phyloP scores from a whole-genome alignment of 2,113 vertebrate genomes.

The Phycodurus eques region DNA sequence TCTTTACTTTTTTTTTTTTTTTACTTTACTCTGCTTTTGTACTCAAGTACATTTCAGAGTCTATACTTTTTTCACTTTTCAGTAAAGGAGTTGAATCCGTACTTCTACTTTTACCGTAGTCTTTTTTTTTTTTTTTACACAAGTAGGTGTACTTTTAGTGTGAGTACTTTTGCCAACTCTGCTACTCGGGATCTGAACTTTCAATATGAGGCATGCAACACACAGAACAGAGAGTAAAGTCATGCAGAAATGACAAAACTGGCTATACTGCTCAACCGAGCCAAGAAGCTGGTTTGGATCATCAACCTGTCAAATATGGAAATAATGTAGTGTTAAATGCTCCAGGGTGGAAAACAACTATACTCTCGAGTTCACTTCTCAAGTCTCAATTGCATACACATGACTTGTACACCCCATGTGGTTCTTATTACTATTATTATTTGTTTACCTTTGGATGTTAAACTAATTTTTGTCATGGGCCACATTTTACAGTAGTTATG shows the following conservation, averaged over 20 bases:
- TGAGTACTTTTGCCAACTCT: too few relatives aligned
- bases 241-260: not conserved
- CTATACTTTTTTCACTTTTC: too few relatives aligned
- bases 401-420: not conserved
- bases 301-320: slow-evolving; percentile 7
- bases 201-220: not conserved
- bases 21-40: too few relatives aligned
- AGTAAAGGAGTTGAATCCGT: too few relatives aligned
- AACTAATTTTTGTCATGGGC: too few relatives aligned
- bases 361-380: not conserved
- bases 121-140: too few relatives aligned
- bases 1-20: too few relatives aligned
- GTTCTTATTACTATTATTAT: not conserved
- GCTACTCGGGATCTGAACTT: not conserved
- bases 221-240: slow-evolving; percentile 1
- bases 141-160: too few relatives aligned
- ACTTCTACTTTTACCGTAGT: too few relatives aligned
- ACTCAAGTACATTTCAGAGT: too few relatives aligned
- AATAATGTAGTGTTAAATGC: not conserved
- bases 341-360: not conserved
- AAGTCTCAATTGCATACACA: not conserved
- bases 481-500: too few relatives aligned
- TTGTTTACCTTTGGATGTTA: not conserved
- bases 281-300: not conserved
- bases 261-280: not conserved